Conservation (phyloP, 1,140 invertebrate genomes). For the Lordiphosa mommai region DNA sequence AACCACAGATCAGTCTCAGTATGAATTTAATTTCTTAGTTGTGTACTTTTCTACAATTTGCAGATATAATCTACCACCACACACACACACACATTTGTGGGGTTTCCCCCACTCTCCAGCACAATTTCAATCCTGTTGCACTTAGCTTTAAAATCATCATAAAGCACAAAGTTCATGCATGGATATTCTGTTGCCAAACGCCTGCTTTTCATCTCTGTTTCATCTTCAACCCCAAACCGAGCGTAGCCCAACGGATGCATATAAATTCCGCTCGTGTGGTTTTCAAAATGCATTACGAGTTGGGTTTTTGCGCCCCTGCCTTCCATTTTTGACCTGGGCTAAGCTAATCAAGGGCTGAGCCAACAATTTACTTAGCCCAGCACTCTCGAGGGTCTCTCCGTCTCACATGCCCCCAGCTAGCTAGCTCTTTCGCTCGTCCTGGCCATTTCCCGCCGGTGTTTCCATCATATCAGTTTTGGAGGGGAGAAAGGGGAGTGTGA, state of each 20-base stretch:
- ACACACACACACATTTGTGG: not conserved
- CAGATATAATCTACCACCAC: not conserved
- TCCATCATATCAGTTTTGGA: slow-evolving; percentile 51
- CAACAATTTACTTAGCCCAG: slow-evolving; percentile 70
- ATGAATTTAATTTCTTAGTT: not conserved
- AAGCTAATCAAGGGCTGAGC: slow-evolving; percentile 74
- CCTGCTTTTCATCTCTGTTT: not conserved
- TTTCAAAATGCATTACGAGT: slow-evolving; percentile 64
- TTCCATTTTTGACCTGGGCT: slow-evolving; percentile 25
- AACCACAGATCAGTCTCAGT: too few relatives aligned
- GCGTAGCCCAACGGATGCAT: slow-evolving; percentile 36
- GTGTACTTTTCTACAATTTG: too few relatives aligned
- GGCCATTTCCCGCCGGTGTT: slow-evolving; percentile 17
- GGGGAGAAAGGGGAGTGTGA: slow-evolving; percentile 26
- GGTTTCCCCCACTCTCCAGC: not conserved
- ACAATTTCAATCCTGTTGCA: slow-evolving; percentile 12
- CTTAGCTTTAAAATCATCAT: slow-evolving; percentile 34
- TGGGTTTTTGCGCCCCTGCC: slow-evolving; percentile 16
- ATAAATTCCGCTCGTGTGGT: slow-evolving; percentile 75
- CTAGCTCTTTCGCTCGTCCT: not conserved
- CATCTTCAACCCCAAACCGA: not conserved
- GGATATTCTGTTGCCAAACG: slow-evolving; percentile 47
- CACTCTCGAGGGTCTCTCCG: slow-evolving; percentile 15
- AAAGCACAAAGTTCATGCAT: slow-evolving; percentile 20
- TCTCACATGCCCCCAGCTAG: slow-evolving; percentile 3